Conservation (phyloP, 2,888 invertebrate species). For the Panopea generosa region DNA sequence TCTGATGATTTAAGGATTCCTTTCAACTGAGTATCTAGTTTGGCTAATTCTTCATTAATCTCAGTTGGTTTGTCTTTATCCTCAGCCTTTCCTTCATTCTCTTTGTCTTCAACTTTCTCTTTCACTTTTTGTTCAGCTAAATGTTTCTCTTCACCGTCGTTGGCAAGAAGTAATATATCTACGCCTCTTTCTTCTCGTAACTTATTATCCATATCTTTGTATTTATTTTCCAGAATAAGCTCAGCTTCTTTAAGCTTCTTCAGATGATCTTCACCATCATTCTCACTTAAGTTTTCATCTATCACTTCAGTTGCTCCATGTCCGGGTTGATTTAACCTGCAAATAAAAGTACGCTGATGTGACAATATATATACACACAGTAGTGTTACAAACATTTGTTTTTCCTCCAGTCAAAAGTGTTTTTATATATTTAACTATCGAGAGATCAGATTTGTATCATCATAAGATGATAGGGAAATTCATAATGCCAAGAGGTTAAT, state of each 20-base stretch:
- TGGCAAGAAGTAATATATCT: slow-evolving; percentile 67
- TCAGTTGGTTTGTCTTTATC: slow-evolving; percentile 49
- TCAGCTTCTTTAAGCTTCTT: slow-evolving; percentile 73
- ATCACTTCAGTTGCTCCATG: slow-evolving; percentile 82
- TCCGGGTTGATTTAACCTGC: slow-evolving; percentile 70
- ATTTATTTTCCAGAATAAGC: slow-evolving; percentile 72
- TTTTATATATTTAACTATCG: no score
- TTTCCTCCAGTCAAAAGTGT: no score
- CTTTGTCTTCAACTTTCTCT: slow-evolving; percentile 66
- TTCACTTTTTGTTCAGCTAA: slow-evolving; percentile 76
- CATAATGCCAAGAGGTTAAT: no score
- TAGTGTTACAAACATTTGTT: no score
- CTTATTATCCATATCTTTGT: slow-evolving; percentile 78
- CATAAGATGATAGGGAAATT: no score
- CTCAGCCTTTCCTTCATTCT: slow-evolving; percentile 51
- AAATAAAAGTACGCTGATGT: slow-evolving; percentile 36
- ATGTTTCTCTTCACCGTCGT: slow-evolving; percentile 74
- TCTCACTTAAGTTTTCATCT: slow-evolving; percentile 81
- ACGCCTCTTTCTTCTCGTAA: slow-evolving; percentile 75
- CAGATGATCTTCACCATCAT: slow-evolving; percentile 76
- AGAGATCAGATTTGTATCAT: no score
- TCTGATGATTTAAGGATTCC: slow-evolving; percentile 60
- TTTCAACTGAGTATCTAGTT: slow-evolving; percentile 60
- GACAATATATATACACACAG: no score
- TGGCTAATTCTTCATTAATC: slow-evolving; percentile 46